Evolutionary conservation across 2,113 vertebrate genomes (phyloP), one percentile per base, ranked within the genome.

Genomic region (Chlorodrepanis virens): DNA sequence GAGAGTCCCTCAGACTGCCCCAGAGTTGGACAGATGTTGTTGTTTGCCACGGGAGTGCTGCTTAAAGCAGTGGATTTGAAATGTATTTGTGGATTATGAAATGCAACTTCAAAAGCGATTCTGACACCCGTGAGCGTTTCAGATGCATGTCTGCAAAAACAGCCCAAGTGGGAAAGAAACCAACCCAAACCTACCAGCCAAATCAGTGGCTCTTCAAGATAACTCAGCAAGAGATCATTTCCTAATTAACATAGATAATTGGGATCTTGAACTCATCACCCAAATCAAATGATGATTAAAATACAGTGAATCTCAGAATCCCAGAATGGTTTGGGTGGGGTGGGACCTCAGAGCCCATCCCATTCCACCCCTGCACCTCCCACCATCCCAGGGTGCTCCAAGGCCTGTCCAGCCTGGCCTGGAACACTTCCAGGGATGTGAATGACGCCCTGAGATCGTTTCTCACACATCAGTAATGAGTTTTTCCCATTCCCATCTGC

Each of bases 121-220:
- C 72, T 6, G 10, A 5, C 24, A 24, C 11, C 17, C 17, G 0
- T 0, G 19, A 59, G 7, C 0, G 0, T 31, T 50, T 16, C 64
- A 54, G 64, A 18, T 6, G 25, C 49, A 42, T 14, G 1, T 6
- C 15, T 40, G 70, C n/a, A 76, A 11, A 54, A 40, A 19, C 0
- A 68, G n/a, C 17, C 61, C 78, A 45, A n/a, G 49, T 12, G 45
- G 85, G 14, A 52, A 49, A 15, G 52, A 42, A 39, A 45, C 45
- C 12, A 5, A 0, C 11, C 14, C 14, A 39, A 40, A 33, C 23
- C 59, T 4, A 4, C 7, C 40, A 44, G 63, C n/a, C 49, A 77
- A 45, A 44, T 22, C 27, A 17, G 77, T 1, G 17, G 21, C 19
- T 77, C 72, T 9, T 1, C 6, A 14, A 31, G 37, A 25, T 1